Evolutionary conservation across 2,888 invertebrate species (phyloP).

Genomic region (Caenorhabditis auriculariae): DNA sequence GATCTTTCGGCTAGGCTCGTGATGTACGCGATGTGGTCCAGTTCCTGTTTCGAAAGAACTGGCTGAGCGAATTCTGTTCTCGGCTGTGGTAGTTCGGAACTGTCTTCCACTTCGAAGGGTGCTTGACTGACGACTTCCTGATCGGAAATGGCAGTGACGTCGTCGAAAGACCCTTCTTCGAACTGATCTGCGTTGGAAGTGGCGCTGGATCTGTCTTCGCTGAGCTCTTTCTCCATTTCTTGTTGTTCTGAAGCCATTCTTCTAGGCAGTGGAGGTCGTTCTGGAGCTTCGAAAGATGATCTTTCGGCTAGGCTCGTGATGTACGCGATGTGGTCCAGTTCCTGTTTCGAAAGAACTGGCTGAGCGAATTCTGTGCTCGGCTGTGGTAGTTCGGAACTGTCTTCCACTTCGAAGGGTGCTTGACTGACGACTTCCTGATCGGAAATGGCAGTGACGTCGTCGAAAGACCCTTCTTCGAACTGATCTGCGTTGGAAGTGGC

Average conservation of each 20-base stretch:
- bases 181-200: constrained; percentile 26
- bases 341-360: constrained; percentile 13
- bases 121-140: neutral
- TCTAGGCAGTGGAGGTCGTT: constrained; percentile 1
- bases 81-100: too few species aligned
- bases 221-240: neutral
- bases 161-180: constrained; percentile 17
- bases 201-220: constrained; percentile 8
- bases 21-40: constrained; percentile 1
- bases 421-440: constrained; percentile 12
- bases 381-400: constrained; percentile 3
- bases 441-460: constrained; percentile 10
- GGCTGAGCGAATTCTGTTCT: neutral
- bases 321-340: constrained; percentile 24
- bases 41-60: constrained; percentile 1
- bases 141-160: constrained; percentile 1
- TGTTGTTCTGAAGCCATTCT: constrained; percentile 5
- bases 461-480: neutral
- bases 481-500: neutral
- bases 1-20: neutral
- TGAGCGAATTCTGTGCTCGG: constrained; percentile 6
- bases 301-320: constrained; percentile 18
- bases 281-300: constrained; percentile 8
- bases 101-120: neutral
- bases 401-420: constrained; percentile 1